Evolutionary conservation across 2,888 invertebrate genomes (phyloP).

Genomic region (Pegoplata infirma): DNA sequence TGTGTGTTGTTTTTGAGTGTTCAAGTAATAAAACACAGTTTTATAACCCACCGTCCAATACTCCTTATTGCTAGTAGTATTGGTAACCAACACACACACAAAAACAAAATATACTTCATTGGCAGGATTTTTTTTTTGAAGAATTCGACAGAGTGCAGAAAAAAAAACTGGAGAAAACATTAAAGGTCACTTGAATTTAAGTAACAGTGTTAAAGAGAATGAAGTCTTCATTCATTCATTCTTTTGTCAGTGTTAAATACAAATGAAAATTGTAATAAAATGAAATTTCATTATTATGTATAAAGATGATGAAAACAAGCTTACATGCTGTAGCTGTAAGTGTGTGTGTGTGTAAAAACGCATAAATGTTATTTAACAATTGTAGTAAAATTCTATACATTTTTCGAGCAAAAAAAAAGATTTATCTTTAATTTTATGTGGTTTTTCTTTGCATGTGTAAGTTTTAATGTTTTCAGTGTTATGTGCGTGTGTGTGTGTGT

Average conservation of each 20-base stretch:
- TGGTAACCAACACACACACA: neutral
- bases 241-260: neutral
- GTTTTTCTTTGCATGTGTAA: neutral
- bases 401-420: too few relatives aligned
- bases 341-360: neutral
- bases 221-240: neutral
- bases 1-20: neutral
- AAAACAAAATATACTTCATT: neutral
- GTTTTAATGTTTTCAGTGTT: neutral
- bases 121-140: neutral
- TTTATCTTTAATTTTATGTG: conserved; percentile 1
- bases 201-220: neutral
- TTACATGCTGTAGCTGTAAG: neutral
- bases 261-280: neutral
- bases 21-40: neutral
- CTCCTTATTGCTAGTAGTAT: neutral
- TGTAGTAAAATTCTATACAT: neutral
- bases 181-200: neutral
- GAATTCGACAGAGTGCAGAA: too few relatives aligned
- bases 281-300: neutral
- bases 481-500: neutral
- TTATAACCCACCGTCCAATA: neutral
- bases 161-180: neutral
- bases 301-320: too few relatives aligned
- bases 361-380: neutral